Percentiles rank a stretch among this genome's conserved stretches.
phyloP scores from a whole-genome alignment of 2,888 invertebrate species.

The Noctua comes region DNA sequence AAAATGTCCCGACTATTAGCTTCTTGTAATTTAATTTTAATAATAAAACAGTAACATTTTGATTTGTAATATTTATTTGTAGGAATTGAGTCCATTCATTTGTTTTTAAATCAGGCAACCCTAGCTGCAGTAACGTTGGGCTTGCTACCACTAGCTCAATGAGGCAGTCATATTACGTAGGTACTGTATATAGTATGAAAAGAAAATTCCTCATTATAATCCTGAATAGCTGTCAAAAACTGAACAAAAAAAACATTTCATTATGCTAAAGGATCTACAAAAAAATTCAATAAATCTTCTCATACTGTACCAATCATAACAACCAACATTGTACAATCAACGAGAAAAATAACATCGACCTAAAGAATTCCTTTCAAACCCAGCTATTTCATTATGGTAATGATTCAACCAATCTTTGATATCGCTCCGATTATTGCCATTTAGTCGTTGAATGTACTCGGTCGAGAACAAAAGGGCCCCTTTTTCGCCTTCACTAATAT shows the following conservation, averaged over 20 bases:
- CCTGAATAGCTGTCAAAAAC: neutral
- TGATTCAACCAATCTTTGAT: conserved; percentile 70
- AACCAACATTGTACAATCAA: conserved; percentile 27
- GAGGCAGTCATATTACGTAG: neutral
- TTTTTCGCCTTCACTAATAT: conserved; percentile 55
- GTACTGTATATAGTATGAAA: neutral
- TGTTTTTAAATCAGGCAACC: too few relatives aligned
- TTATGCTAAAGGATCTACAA: neutral
- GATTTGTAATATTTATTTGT: too few relatives aligned
- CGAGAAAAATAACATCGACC: conserved; percentile 32
- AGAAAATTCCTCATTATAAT: neutral
- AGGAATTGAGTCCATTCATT: too few relatives aligned
- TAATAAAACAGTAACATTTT: too few relatives aligned
- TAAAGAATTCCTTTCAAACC: conserved; percentile 48
- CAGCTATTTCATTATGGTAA: conserved; percentile 72
- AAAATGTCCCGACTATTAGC: neutral
- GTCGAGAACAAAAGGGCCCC: conserved; percentile 47
- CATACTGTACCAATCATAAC: conserved; percentile 17
- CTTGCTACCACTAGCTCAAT: neutral
- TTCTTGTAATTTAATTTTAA: neutral
- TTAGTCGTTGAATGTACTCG: conserved; percentile 57
- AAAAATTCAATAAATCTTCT: neutral
- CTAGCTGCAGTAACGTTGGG: too few relatives aligned
- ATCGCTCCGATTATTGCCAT: conserved; percentile 69
- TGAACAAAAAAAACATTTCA: neutral